Evolutionary conservation across 2,797 vertebrate species (phyloP).

Genomic region (Macropodus opercularis): DNA sequence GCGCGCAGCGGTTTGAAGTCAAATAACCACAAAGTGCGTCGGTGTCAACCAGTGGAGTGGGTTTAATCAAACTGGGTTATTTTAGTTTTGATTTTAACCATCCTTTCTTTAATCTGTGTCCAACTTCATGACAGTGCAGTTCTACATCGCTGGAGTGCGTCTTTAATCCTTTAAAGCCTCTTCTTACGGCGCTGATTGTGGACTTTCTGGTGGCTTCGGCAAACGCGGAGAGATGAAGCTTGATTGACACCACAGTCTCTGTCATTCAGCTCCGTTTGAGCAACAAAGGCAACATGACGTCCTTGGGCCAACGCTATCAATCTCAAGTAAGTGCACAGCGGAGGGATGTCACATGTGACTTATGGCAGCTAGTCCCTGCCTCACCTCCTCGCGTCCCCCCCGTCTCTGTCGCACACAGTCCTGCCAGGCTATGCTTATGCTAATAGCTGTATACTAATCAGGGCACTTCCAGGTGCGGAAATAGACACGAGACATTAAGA

Average conservation of each 20-base stretch:
- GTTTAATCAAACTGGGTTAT: no score
- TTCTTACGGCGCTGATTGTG: conserved; percentile 13
- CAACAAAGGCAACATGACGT: conserved; percentile 52
- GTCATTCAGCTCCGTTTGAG: conserved; percentile 50
- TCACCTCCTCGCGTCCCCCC: conserved; percentile 18
- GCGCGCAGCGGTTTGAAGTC: no score
- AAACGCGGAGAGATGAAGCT: conserved; percentile 42
- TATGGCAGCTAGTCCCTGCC: conserved; percentile 39
- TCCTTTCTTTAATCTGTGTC: not conserved
- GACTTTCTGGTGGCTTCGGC: conserved; percentile 21
- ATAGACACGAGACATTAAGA: conserved; percentile 61
- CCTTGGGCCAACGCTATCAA: conserved; percentile 49
- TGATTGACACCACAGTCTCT: conserved; percentile 50
- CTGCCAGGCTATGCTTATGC: conserved; percentile 48
- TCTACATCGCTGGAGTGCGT: not conserved
- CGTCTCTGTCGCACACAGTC: conserved; percentile 2
- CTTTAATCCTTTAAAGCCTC: conserved; percentile 22
- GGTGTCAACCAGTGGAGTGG: no score
- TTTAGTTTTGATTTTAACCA: not conserved
- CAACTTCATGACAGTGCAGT: not conserved
- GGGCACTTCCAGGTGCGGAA: conserved; percentile 63
- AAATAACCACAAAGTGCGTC: no score
- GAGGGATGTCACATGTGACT: conserved; percentile 45
- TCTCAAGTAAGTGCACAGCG: conserved; percentile 47
- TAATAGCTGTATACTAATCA: conserved; percentile 65